Evolutionary conservation across 2,797 vertebrate genomes (phyloP), one percentile per base, ranked within the genome.

Genomic region (Antennarius maculatus): DNA sequence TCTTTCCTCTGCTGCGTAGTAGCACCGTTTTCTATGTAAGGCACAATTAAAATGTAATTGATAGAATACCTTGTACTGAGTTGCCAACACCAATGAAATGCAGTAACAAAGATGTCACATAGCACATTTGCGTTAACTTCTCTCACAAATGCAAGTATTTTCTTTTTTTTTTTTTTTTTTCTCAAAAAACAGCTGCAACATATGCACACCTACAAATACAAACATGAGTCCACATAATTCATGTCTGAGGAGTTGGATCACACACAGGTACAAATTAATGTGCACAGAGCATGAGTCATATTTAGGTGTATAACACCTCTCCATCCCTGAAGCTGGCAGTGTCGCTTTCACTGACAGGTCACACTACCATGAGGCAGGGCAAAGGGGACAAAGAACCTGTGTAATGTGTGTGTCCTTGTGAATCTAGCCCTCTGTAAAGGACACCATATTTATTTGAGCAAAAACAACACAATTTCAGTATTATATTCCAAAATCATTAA

Each of bases 41-140:
- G 66, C 60, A 59, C 57, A 70, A 81, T 69, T 81, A 74, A 72
- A 57, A 66, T 15, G 61, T 79, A 68, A 80, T 69, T 70, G 67
- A 77, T 67, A 47, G 13, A 79, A 75, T 66, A 58, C 57, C 68
- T 85, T 72, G 23, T 66, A 54, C 34, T 27, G 48, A 67, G 50
- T 68, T 61, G 71, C 65, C 81, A 79, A 69, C 74, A 83, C 62
- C 75, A 82, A 86, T 84, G 79, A 86, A 72, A 56, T 70, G 47
- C 56, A 47, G 69, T 77, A 72, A 81, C 80, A 9, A 1, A 31
- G 43, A 12, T 2, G 42, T 23, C 23, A 23, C 23, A 47, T 61
- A 34, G 5, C 31, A 34, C 2, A 34, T 1, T 6, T 34, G 31
- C 31, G 5, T 5, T 34, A 34, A 34, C 8, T 34, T 5, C 8